Percentiles rank a stretch among this genome's conserved stretches.
These are phyloP conservation scores for Phenacoccus solenopsis DNA, from an alignment of 1,140 invertebrate genomes.

Conservation along the genomic window DNA sequence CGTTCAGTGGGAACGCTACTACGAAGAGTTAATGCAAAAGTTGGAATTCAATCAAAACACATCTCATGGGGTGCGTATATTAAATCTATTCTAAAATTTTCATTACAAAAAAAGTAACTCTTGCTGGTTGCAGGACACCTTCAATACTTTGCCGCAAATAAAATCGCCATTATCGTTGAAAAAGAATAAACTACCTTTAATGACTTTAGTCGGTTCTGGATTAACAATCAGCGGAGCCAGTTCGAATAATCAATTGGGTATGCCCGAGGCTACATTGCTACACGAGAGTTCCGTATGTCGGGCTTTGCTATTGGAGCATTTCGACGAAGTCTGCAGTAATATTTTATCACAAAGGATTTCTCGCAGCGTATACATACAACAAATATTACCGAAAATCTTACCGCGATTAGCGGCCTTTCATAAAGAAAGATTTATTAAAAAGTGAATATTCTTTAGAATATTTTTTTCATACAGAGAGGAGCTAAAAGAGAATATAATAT, in stretches of 20 bases:
- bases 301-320: constrained; percentile 67
- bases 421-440: constrained; percentile 60
- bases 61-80: not conserved
- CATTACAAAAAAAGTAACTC: not conserved
- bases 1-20: constrained; percentile 70
- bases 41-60: constrained; percentile 30
- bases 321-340: constrained; percentile 62
- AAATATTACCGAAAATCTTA: constrained; percentile 71
- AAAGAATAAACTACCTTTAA: constrained; percentile 18
- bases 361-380: constrained; percentile 70
- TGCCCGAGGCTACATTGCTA: constrained; percentile 28
- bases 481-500: not conserved
- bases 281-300: constrained; percentile 81
- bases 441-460: constrained; percentile 24
- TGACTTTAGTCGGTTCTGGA: not conserved
- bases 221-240: not conserved
- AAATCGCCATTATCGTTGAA: constrained; percentile 32
- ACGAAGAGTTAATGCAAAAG: constrained; percentile 51
- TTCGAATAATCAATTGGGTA: not conserved
- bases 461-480: not conserved
- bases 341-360: constrained; percentile 64
- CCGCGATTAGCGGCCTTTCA: constrained; percentile 92
- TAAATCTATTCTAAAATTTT: not conserved
- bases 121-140: constrained; percentile 28
- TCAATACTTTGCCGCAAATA: constrained; percentile 33